phyloP scores from a whole-genome alignment of 2,797 vertebrate species.

The Pantherophis vulpinus region DNA sequence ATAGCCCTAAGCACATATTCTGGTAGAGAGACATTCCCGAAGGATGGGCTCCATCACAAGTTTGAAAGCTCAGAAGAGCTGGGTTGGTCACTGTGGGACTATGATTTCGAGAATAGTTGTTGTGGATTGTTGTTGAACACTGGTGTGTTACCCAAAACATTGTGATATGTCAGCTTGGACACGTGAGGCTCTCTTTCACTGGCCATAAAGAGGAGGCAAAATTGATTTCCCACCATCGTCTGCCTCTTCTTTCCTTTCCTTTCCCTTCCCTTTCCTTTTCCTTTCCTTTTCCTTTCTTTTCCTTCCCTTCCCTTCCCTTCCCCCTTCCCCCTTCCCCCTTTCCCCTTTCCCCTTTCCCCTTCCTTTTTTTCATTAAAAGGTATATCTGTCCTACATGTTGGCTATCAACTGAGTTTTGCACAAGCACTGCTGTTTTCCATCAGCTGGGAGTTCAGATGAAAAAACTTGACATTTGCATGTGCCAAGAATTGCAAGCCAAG shows the following conservation, averaged over 20 bases:
- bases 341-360: neutral
- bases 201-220: neutral
- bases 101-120: neutral
- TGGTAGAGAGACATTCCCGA: too few species aligned
- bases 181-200: neutral
- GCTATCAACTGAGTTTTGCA: neutral
- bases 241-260: neutral
- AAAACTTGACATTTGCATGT: conserved; percentile 19
- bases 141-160: neutral
- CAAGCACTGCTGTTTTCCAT: conserved; percentile 17
- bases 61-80: too few species aligned
- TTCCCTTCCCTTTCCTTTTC: too few species aligned
- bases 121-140: neutral
- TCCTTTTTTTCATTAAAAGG: neutral
- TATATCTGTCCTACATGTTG: neutral
- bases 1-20: too few species aligned
- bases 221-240: neutral
- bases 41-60: too few species aligned
- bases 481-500: conserved; percentile 11
- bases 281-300: too few species aligned
- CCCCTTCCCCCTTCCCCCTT: too few species aligned
- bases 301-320: too few species aligned
- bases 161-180: neutral
- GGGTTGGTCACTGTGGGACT: too few species aligned
- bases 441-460: conserved; percentile 4